Base-by-base conservation (phyloP, 2,888 invertebrate species). In the Alloscopus bannaensis region DNA sequence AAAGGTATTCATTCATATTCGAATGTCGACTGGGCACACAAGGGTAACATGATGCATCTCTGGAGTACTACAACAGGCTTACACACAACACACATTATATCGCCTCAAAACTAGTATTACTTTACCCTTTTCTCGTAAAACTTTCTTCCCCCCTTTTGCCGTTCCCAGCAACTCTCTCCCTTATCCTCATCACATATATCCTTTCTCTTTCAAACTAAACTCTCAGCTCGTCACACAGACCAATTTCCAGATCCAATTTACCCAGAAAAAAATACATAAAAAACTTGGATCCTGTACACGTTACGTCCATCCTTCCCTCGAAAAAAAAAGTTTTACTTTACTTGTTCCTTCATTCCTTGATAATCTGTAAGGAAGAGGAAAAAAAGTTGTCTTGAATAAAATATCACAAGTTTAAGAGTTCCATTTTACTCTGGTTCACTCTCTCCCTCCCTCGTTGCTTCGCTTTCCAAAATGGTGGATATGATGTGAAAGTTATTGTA, bases 161-260 rank as follows among this genome's bases (percentile, higher is more conserved):
- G 65, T 71, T 70, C 70, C 36, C 24, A 70, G 65, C 64, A 78
- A 59, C 64, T 70, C 70, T 55, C 62, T 64, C 45, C 52, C 3
- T 26, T 22, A n/a, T 52, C 52, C 69, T 36, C 77, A 52, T 55
- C 77, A 20, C 57, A 70, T 69, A 29, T 40, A 31, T 22, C 36
- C 40, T 55, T 50, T 26, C 62, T 62, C 55, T 52, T 68, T 73
- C 50, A 70, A 77, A 76, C 62, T 57, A 70, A 78, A 78, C 77
- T 78, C 77, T 78, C 77, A 71, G 77, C 77, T 78, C 77, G 77
- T 78, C 77, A 78, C 77, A 78, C 70, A 78, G 77, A 65, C 77
- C 77, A 78, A 78, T 70, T 78, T 78, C 42, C 64, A 78, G 77
- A 78, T 78, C 77, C 77, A 78, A 78, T 78, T 78, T 78, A 71